phyloP scores from a whole-genome alignment of 1,140 invertebrate species.

The Diuraphis noxia region DNA sequence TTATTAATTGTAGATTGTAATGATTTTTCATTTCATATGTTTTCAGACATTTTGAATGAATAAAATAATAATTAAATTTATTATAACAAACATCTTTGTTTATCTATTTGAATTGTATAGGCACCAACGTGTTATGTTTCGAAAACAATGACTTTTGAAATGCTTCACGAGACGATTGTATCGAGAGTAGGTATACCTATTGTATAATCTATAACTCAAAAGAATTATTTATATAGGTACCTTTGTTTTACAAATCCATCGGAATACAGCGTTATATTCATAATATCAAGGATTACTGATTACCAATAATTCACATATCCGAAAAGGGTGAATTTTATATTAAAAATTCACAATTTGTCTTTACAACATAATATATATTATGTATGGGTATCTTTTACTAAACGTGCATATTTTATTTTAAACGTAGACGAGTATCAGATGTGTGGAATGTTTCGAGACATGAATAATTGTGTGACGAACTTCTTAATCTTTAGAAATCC shows the following conservation, averaged over 20 bases:
- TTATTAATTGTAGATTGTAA: too few species aligned
- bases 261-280: neutral
- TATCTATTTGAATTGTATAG: neutral
- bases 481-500: neutral
- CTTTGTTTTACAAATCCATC: neutral
- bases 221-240: neutral
- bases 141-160: neutral
- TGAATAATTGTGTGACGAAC: neutral
- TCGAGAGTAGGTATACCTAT: neutral
- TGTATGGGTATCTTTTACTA: neutral
- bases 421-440: neutral
- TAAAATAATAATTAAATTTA: neutral
- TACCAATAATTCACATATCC: neutral
- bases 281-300: neutral
- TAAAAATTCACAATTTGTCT: neutral
- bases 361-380: neutral
- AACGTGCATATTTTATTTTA: neutral
- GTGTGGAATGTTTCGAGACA: neutral
- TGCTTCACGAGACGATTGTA: neutral
- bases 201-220: neutral
- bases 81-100: neutral
- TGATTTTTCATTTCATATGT: too few species aligned
- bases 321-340: neutral
- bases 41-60: neutral
- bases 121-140: neutral